Evolutionary conservation across 2,888 invertebrate species (phyloP), one percentile per base, ranked within the genome.

Genomic region (Ichneumon xanthorius): DNA sequence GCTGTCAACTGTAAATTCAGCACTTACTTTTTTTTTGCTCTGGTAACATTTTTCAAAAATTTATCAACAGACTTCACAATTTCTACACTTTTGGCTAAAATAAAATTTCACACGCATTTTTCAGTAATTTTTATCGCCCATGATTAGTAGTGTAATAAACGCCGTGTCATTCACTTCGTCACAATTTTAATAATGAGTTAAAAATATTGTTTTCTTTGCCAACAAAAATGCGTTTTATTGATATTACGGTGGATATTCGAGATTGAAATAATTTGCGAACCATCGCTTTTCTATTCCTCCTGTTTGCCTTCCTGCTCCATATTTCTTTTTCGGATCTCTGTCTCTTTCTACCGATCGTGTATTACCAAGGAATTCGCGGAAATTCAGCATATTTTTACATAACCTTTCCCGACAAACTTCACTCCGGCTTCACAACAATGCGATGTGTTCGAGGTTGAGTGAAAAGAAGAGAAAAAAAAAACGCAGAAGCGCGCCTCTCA

Each of bases 321-420:
- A 61, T 30, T 16, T 16, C 14, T 30, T 5, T 61, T 26, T 61
- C 16, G 14, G 16, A 16, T 11, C 61, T 30, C 30, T 30, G 14
- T 14, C 26, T 14, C 61, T 30, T 30, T n/a, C 63, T 2, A 63
- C 63, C 30, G n/a, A 63, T 33, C 33, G 30, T 63, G 63, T 14
- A 63, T 16, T 14, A 58, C 30, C 16, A 33, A 33, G 33, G 30
- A 63, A 33, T 63, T 30, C 63, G 7, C 63, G 33, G 33, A 33
- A 33, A 63, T n/a, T 33, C 33, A 33, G 33, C 63, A 33, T 63
- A 63, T 33, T 63, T 33, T 63, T 63, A 14, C 63, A 33, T 63
- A 63, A 33, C 33, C n/a, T 63, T 63, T 33, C 63, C n/a, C 33
- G 16, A 61, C 16, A 33, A 63, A 5, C 33, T 30, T 33, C 33